A percentile compares a stretch with the other conserved stretches of the same genome.
Conservation (phyloP, 2,113 vertebrate species). For the Triplophysa tibetana region DNA sequence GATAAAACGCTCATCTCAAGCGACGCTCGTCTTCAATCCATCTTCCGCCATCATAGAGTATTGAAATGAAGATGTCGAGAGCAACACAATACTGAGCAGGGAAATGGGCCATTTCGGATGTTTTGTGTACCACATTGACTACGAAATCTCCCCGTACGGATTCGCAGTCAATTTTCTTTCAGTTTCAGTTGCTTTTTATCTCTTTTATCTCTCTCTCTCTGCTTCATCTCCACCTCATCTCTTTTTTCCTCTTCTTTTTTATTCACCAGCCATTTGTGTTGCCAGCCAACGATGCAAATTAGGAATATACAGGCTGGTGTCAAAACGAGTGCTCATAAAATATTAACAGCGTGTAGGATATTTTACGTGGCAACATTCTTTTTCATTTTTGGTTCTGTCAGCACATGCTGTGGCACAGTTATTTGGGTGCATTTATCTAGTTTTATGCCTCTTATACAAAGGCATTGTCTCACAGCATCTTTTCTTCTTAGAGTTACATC, state of each 20-base stretch:
- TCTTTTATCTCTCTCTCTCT: slow-evolving; percentile 26
- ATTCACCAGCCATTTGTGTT: slow-evolving; percentile 43
- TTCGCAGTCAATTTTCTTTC: slow-evolving; percentile 46
- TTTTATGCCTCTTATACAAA: slow-evolving; percentile 52
- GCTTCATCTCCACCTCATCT: slow-evolving; percentile 13
- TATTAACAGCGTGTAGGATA: slow-evolving; percentile 76
- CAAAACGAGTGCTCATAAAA: slow-evolving; percentile 75
- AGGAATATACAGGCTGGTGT: slow-evolving; percentile 66
- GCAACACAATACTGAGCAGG: slow-evolving; percentile 78
- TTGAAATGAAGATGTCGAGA: slow-evolving; percentile 82
- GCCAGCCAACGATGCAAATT: slow-evolving; percentile 65
- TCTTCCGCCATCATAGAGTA: slow-evolving; percentile 92
- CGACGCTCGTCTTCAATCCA: slow-evolving; percentile 87
- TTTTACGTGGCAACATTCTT: slow-evolving; percentile 71
- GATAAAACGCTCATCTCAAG: slow-evolving; percentile 89
- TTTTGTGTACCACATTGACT: slow-evolving; percentile 79
- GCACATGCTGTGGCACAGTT: slow-evolving; percentile 65
- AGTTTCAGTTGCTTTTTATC: slow-evolving; percentile 43
- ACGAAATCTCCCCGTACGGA: slow-evolving; percentile 70
- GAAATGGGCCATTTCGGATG: slow-evolving; percentile 87
- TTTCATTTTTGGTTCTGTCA: slow-evolving; percentile 73
- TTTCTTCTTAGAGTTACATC: background rate
- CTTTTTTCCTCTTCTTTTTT: slow-evolving; percentile 1
- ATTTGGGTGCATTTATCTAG: slow-evolving; percentile 67
- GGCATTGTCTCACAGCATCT: slow-evolving; percentile 40